Base-by-base conservation (phyloP, 2,888 invertebrate genomes). In the Brachycybe producta region DNA sequence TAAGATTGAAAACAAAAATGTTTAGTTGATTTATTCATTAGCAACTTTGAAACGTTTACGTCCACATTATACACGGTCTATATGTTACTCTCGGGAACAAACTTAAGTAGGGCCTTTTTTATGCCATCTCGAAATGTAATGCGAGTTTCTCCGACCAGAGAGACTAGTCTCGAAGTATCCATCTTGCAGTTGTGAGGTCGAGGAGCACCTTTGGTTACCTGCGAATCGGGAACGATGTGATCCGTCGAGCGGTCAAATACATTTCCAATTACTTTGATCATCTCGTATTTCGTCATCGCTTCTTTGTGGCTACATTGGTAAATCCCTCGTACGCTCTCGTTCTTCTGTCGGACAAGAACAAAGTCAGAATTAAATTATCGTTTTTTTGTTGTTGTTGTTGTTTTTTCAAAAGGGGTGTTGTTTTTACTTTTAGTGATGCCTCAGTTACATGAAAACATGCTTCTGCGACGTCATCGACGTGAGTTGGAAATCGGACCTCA, bases 241-340 rank as follows among this genome's bases (percentile, higher is more conserved):
- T 59, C 57, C 30, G 59, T 59, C 4, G 66, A 57, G 17, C 71
- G 55, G 13, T 59, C 57, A 54, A 71, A 69, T 3, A 61, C 60
- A 11, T 63, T 58, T n/a, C 70, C 68, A 64, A 74, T 73, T 7
- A 60, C 57, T 38, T 65, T 41, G 1, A 66, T 63, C 72, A 74
- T 73, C 46, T 67, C 65, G 60, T 70, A 73, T 56, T 73, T 73
- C 8, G 73, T 73, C 60, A 72, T 63, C 26, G 61, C 60, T 59
- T 73, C 70, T 47, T 63, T 57, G 5, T 71, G 72, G 59, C 68
- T 66, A 68, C 69, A 73, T 52, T 74, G 73, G 57, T 65, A 73
- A 34, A 71, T 64, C 17, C 72, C 73, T 47, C 51, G 56, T 5
- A 66, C 38, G 13, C 47, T 42, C 13, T 57, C 52, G 52, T 62